phyloP scores from a whole-genome alignment of 2,888 invertebrate genomes.

The Stegana nigrithorax region DNA sequence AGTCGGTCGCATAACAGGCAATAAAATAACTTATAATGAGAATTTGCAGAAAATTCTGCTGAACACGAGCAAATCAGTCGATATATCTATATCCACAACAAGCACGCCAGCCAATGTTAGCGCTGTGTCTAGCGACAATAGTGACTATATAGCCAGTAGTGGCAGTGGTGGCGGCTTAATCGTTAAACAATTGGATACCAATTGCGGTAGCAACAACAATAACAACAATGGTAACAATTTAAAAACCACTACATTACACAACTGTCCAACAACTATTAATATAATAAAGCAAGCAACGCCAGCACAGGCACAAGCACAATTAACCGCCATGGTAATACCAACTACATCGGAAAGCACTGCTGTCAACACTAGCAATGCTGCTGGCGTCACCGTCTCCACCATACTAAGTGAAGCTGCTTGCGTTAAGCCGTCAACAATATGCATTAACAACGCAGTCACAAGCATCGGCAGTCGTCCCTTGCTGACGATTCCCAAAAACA shows the following conservation, averaged over 20 bases:
- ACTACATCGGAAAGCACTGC: not conserved
- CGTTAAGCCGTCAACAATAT: slow-evolving; percentile 33
- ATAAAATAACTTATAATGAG: slow-evolving; percentile 41
- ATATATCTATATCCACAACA: slow-evolving; percentile 19
- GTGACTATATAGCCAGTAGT: slow-evolving; percentile 26
- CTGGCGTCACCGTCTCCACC: slow-evolving; percentile 64
- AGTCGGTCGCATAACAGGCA: slow-evolving; percentile 14
- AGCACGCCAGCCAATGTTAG: not conserved
- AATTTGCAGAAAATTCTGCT: slow-evolving; percentile 50
- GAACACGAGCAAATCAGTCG: slow-evolving; percentile 44
- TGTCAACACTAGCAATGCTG: slow-evolving; percentile 72
- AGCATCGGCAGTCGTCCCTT: slow-evolving; percentile 36
- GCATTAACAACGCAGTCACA: slow-evolving; percentile 28
- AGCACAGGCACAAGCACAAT: slow-evolving; percentile 45
- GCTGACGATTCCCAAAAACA: slow-evolving; percentile 53
- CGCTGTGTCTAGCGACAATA: slow-evolving; percentile 46
- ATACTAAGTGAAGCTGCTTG: slow-evolving; percentile 26
- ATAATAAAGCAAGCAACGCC: slow-evolving; percentile 74
- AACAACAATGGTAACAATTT: no score
- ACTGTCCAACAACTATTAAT: slow-evolving; percentile 10
- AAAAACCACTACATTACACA: slow-evolving; percentile 22
- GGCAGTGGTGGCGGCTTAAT: slow-evolving; percentile 37
- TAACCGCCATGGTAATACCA: not conserved
- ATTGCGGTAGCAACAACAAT: no score
- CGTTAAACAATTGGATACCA: slow-evolving; percentile 3